These are phyloP conservation scores for Odontamblyopus lacepedii DNA, from an alignment of 2,797 vertebrate genomes.

Conservation along the genomic window DNA sequence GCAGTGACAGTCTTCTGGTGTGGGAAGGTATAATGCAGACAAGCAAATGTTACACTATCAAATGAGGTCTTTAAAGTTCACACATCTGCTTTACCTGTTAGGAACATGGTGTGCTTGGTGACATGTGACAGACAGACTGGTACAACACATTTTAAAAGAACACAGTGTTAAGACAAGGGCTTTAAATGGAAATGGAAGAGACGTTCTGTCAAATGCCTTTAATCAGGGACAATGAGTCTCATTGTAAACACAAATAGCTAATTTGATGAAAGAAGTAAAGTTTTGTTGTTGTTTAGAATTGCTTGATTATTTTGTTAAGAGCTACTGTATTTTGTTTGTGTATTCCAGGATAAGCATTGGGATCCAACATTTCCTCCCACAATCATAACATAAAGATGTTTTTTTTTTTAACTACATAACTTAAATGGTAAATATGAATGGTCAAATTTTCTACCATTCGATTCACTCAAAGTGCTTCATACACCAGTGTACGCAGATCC, in stretches of 20 bases:
- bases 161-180: background rate
- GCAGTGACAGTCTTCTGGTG: constrained; percentile 52
- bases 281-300: background rate
- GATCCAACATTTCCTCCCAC: background rate
- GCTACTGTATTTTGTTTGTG: background rate
- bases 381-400: background rate
- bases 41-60: constrained; percentile 32
- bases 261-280: too few species aligned
- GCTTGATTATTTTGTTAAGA: background rate
- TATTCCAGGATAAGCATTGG: background rate
- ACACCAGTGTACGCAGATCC: too few species aligned
- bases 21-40: constrained; percentile 37
- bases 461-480: too few species aligned
- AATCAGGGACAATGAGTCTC: too few species aligned
- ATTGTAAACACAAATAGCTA: too few species aligned
- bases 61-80: constrained; percentile 31
- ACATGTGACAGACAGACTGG: constrained; percentile 12
- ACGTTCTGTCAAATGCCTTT: too few species aligned
- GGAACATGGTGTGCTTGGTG: background rate
- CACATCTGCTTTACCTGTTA: constrained; percentile 2
- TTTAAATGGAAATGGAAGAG: background rate
- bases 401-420: too few species aligned
- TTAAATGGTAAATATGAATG: too few species aligned
- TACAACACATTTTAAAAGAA: constrained; percentile 5
- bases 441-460: too few species aligned